phyloP scores from a whole-genome alignment of 2,113 vertebrate genomes.

The Agapornis roseicollis region DNA sequence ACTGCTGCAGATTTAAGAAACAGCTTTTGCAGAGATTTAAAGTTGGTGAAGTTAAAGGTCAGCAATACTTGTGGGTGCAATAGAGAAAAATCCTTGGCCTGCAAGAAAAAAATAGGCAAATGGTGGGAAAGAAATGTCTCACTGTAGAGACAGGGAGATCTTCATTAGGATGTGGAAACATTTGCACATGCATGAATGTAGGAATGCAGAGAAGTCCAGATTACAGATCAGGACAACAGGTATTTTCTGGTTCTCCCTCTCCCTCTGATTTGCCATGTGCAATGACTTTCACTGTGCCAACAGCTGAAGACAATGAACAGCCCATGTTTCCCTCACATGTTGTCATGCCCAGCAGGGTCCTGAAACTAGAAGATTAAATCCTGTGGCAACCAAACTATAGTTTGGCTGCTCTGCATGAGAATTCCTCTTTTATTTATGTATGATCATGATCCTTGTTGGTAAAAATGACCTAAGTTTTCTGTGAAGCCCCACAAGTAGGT shows the following conservation, averaged over 20 bases:
- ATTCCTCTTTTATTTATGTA: background rate
- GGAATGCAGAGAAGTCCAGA: background rate
- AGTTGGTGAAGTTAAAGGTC: background rate
- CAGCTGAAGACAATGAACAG: background rate
- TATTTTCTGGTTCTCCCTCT: background rate
- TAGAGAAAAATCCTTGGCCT: background rate
- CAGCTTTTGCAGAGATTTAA: background rate
- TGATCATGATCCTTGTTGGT: background rate
- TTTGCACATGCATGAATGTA: background rate
- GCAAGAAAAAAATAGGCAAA: background rate
- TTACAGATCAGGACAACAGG: background rate
- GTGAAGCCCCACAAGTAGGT: background rate
- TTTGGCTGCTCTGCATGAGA: background rate
- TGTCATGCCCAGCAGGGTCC: background rate
- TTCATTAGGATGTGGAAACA: background rate
- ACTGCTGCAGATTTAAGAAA: background rate
- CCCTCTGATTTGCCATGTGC: background rate
- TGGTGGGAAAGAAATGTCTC: background rate
- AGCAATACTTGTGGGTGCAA: background rate
- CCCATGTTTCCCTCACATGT: fast-evolving
- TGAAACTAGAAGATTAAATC: background rate
- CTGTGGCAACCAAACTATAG: background rate
- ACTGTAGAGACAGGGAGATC: background rate
- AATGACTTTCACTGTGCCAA: background rate
- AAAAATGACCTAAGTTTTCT: background rate